Base-by-base conservation (phyloP, 2,113 vertebrate species). In the Poicephalus gulielmi region DNA sequence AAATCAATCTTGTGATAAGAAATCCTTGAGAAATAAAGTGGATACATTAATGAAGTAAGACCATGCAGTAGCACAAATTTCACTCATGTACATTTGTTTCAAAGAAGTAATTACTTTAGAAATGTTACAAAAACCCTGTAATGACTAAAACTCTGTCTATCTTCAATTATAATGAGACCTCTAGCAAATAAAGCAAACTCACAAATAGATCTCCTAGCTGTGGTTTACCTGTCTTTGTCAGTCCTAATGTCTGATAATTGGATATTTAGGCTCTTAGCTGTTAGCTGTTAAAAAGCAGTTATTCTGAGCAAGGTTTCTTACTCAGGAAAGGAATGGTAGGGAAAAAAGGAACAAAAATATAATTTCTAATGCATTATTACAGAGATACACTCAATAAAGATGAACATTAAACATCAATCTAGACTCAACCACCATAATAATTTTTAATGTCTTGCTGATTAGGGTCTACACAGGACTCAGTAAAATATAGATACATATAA, bases 31-130 rank as follows among this genome's bases (percentile, higher is more conserved):
- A 70, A 94, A 90, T 83, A 73, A 95, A 93, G 57, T n/a, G 93
- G 64, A 67, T 78, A 63, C 78, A 52, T 89, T 85, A 96, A 96
- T 92, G 95, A 95, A 90, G 79, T 77, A 71, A 60, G 69, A 94
- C 53, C 5, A 91, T 88, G 53, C 35, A 66, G 57, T 49, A 94
- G 50, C 31, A 88, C 53, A 69, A 41, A 50, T 87, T 94, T 86
- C 67, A 85, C 17, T 41, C 0, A 0, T 43, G 17, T 25, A 69
- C 67, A 35, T 59, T 95, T 78, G 80, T 88, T 95, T 94, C 50
- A 64, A 71, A 94, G 47, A 76, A 85, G 50, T 90, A 95, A 96
- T 97, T 97, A 87, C 52, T 88, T 90, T 47, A 66, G 75, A 94
- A 91, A 89, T 83, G 62, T 69, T 96, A 89, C 47, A 84, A 87